Percentiles rank a stretch among this genome's conserved stretches.
phyloP scores from a whole-genome alignment of 23 tunicate genomes.

The Halocynthia roretzi region DNA sequence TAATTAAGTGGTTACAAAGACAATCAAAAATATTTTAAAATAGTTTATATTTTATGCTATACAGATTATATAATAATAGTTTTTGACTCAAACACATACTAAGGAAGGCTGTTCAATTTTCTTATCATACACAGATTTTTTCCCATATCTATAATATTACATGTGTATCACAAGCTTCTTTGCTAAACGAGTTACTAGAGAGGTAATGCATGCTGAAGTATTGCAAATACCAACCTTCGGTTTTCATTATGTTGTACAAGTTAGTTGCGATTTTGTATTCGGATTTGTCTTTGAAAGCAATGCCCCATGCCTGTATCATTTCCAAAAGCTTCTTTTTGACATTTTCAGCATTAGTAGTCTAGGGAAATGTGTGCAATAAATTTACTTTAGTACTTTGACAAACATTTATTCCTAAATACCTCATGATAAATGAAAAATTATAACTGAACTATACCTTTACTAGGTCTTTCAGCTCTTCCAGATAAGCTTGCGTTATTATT shows the following conservation, averaged over 20 bases:
- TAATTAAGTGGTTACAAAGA: no score
- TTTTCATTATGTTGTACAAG: constrained; percentile 93
- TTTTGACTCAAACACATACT: no score
- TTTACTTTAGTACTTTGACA: neutral
- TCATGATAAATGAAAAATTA: neutral
- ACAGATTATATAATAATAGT: no score
- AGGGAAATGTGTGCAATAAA: neutral
- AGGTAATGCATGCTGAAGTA: neutral
- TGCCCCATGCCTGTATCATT: constrained; percentile 94
- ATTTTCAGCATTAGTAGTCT: constrained; percentile 46
- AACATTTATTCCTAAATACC: neutral
- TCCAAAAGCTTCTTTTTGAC: constrained; percentile 79
- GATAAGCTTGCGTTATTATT: constrained; percentile 59
- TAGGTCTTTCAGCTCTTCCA: constrained; percentile 80
- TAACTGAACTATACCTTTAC: constrained; percentile 29
- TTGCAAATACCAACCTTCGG: constrained; percentile 50
- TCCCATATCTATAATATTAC: neutral
- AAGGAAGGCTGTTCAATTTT: no score
- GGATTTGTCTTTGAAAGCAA: constrained; percentile 77
- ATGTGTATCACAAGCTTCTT: neutral
- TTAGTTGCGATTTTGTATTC: constrained; percentile 76
- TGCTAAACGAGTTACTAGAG: neutral
- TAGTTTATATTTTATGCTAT: no score
- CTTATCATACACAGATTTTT: neutral
- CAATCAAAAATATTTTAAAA: no score